Conservation (phyloP, 2,888 invertebrate species). For the Branchinecta sandiegonensis region DNA sequence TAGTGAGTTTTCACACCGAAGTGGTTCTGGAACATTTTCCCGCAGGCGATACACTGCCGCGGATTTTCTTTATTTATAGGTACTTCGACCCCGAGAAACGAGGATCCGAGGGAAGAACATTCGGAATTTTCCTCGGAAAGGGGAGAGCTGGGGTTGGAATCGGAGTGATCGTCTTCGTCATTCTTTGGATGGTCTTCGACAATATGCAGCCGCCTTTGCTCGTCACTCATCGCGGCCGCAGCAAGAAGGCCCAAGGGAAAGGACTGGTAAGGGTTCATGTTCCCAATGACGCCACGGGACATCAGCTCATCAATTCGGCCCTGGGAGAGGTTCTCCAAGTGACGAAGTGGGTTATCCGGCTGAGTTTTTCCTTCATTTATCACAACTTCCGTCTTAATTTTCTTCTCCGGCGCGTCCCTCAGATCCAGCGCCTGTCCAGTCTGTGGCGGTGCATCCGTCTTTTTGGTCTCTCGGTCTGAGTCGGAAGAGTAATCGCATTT, state of each 20-base stretch:
- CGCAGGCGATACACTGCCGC: conserved; percentile 75
- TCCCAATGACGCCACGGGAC: conserved; percentile 25
- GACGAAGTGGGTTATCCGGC: conserved; percentile 50
- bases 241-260: conserved; percentile 22
- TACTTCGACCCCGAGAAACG: conserved; percentile 43
- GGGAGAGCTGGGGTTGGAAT: conserved; percentile 36
- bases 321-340: conserved; percentile 62
- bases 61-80: conserved; percentile 86
- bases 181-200: conserved; percentile 32
- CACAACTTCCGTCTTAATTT: background rate
- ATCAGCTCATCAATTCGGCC: conserved; percentile 49
- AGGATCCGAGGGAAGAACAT: conserved; percentile 20
- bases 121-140: conserved; percentile 47
- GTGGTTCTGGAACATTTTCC: conserved; percentile 81
- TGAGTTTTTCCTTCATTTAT: conserved; percentile 22
- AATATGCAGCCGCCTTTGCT: conserved; percentile 30
- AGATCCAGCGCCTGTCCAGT: conserved; percentile 28
- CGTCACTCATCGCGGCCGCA: conserved; percentile 37
- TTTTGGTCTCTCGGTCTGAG: conserved; percentile 27
- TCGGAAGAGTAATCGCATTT: conserved; percentile 35
- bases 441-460: conserved; percentile 32
- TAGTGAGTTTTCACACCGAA: conserved; percentile 88
- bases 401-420: conserved; percentile 18
- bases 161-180: conserved; percentile 42
- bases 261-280: background rate